Conservation (phyloP, 2,113 vertebrate species). For the Anhinga rufa region DNA sequence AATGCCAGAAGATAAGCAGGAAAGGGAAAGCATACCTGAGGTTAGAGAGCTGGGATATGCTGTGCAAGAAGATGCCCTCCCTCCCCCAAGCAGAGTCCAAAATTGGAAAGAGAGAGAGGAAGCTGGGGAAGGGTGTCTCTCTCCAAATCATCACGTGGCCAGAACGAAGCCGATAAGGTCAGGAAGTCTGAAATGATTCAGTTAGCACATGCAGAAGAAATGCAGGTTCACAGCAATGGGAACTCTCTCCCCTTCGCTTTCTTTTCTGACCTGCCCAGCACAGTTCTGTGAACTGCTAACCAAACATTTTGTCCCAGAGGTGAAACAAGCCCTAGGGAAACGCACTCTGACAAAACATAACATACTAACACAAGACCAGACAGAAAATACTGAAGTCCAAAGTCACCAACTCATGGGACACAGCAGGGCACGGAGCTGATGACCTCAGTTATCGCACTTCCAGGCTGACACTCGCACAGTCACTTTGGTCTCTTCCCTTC, state of each 20-base stretch:
- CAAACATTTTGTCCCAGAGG: background rate
- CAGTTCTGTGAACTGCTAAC: background rate
- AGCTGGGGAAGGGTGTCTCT: background rate
- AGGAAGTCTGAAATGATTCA: background rate
- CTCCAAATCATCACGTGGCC: background rate
- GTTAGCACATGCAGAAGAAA: background rate
- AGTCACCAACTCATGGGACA: background rate
- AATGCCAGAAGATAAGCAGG: background rate
- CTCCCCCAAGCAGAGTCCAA: background rate
- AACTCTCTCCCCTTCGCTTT: background rate
- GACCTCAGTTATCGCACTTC: background rate
- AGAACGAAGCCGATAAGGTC: background rate
- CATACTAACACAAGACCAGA: background rate
- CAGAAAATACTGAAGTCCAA: background rate
- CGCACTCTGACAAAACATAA: background rate
- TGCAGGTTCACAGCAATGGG: background rate
- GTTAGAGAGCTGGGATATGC: background rate
- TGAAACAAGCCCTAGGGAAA: background rate
- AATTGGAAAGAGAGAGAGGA: background rate
- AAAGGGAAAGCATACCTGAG: background rate
- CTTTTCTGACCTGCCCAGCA: background rate
- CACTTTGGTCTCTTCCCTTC: background rate
- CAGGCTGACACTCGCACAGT: background rate
- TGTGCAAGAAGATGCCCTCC: background rate
- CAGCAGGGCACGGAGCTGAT: background rate